Base-by-base conservation (phyloP, 2,888 invertebrate species). In the Epinotia bilunana region DNA sequence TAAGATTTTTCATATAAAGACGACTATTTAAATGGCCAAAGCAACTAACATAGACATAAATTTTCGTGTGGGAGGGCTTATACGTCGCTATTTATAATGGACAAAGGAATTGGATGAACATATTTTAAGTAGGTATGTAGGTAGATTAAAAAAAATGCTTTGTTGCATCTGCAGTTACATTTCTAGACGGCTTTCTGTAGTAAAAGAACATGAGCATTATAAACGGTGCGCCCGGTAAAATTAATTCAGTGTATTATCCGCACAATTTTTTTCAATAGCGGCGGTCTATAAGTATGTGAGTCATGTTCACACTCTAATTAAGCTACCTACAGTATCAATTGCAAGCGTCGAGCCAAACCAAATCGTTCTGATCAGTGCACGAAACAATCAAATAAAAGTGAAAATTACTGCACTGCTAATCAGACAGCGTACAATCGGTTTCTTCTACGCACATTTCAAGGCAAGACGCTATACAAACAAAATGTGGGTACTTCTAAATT, bases 231-330 rank as follows among this genome's bases (percentile, higher is more conserved):
- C 65, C 53, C 61, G 43, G 64, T 55, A 53, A 75, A 75, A 77
- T 65, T 46, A n/a, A 71, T 75, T 65, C 74, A 71, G 55, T 71
- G 71, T 71, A 75, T 61, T 63, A 75, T 71, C 53, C 60, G 65
- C 46, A 60, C 33, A 55, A 28, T 65, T 71, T 89, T 90, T 91
- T 90, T 88, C 85, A 83, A 86, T 85, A 86, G 86, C 88, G 83
- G 91, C 90, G 88, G 91, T 88, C 85, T 87, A 87, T 77, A 83
- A 82, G 86, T 86, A 90, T 87, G 87, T 91, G 91, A 93, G 86
- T 92, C 92, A 93, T 84, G 84, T 89, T 93, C 93, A 93, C 93
- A 94, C 93, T 93, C 94, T 86, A 93, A 91, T 93, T 92, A 91
- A 83, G 86, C 88, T 92, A 90, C 91, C 89, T 88, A 88, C 91